Evolutionary conservation across 2,113 vertebrate species (phyloP).

Genomic region (Sander vitreus): DNA sequence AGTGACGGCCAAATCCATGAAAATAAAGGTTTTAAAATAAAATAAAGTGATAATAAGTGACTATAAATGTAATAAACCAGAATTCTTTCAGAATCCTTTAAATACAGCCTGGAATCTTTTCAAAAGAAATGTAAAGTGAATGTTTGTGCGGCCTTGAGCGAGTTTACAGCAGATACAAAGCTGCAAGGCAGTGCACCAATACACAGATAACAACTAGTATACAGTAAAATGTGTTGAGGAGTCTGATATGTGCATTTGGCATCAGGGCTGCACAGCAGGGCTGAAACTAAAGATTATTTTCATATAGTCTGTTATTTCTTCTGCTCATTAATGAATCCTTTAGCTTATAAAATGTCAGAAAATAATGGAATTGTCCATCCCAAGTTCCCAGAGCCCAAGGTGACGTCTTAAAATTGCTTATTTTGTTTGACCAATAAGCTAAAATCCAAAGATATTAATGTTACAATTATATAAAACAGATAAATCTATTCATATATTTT

Average conservation of each 20-base stretch:
- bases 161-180: background rate
- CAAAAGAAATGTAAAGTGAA: slow-evolving; percentile 1
- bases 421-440: background rate
- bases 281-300: background rate
- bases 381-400: background rate
- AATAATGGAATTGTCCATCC: background rate
- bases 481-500: no score
- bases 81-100: no score
- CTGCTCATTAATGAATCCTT: background rate
- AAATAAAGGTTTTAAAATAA: no score
- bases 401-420: background rate
- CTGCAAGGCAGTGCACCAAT: background rate
- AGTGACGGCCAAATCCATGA: no score
- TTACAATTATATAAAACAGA: background rate
- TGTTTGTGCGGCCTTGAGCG: slow-evolving; percentile 5
- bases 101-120: background rate
- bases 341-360: background rate
- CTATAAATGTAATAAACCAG: no score
- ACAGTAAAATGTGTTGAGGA: background rate
- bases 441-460: no score
- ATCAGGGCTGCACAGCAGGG: background rate
- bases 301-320: background rate
- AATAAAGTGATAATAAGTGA: no score
- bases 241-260: background rate
- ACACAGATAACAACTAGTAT: background rate